phyloP scores from a whole-genome alignment of 2,113 vertebrate genomes.

The Scomber japonicus region DNA sequence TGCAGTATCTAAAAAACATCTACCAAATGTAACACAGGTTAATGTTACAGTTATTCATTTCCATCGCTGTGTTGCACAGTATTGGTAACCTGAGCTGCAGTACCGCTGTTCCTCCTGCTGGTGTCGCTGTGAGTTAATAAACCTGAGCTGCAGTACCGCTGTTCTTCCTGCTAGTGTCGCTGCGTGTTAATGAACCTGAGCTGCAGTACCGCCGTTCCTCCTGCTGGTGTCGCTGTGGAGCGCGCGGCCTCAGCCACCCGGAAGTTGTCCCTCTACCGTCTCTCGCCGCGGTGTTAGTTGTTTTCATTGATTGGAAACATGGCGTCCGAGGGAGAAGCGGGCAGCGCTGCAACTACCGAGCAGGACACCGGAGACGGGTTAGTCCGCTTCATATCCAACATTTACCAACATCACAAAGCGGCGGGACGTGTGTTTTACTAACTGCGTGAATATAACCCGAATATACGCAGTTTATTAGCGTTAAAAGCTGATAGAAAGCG shows the following conservation, averaged over 20 bases:
- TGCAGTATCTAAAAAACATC: too few relatives aligned
- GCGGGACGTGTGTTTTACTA: fast-evolving
- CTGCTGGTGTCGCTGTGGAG: constrained; percentile 44
- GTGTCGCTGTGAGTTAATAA: too few relatives aligned
- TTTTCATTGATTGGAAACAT: constrained; percentile 80
- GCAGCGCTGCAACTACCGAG: constrained; percentile 51
- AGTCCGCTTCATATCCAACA: not conserved
- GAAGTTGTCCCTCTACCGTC: not conserved
- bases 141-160: too few relatives aligned
- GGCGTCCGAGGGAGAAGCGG: constrained; percentile 83
- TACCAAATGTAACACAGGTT: too few relatives aligned
- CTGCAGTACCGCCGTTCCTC: not conserved
- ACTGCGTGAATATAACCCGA: not conserved
- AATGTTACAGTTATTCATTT: too few relatives aligned
- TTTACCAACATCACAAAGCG: fast-evolving
- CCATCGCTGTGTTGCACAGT: too few relatives aligned
- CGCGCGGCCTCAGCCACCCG: not conserved
- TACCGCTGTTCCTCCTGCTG: too few relatives aligned
- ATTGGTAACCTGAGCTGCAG: too few relatives aligned
- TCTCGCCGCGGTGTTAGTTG: constrained; percentile 77
- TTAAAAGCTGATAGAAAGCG: not conserved
- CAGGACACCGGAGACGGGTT: constrained; percentile 77
- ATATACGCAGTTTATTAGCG: fast-evolving
- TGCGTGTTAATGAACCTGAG: too few relatives aligned
- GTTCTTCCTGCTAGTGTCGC: too few relatives aligned